Evolutionary conservation across 2,113 vertebrate genomes (phyloP), one percentile per base, ranked within the genome.

Genomic region (Eolophus roseicapilla): DNA sequence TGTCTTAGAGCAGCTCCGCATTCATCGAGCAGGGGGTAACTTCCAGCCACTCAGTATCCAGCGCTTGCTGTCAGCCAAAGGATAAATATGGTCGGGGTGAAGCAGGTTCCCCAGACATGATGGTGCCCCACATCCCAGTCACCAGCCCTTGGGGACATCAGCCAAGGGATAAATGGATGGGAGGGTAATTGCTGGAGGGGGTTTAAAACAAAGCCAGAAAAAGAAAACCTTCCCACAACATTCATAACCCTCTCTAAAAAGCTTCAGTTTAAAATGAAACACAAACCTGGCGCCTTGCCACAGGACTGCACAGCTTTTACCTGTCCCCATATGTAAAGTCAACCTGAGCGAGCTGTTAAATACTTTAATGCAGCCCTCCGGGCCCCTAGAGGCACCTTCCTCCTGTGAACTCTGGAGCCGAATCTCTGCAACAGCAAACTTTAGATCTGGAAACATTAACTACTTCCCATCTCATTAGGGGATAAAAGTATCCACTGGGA

Each of bases 401-500:
- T 95, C 96, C 96, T 77, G 59, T n/a, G 57, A 98, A 71, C 94
- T 94, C 96, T 70, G 79, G 95, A 98, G 92, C 94, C 79, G 93
- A 86, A 91, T 81, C 95, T 95, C 91, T 53, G 87, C 92, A 78
- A 92, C 89, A 90, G 84, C 92, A 96, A 95, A 65, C 94, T 97
- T 97, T 90, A 96, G 96, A 96, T 96, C 97, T 92, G 95, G 92
- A 94, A 95, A 88, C 46, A 46, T 88, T 95, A 96, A 95, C 96
- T 62, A 81, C 83, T 89, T 97, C 91, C 93, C 91, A 82, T 92
- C 82, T 96, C 74, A 23, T 93, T 47, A 79, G 49, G 63, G 81
- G 89, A 73, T 28, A 19, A 6, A 84, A 86, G 49, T 78, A 52
- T 86, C 90, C 7, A 0, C 46, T 1, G 1, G 57, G 70, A 62